These are phyloP conservation scores for Goniozus legneri DNA, from an alignment of 1,140 invertebrate species.

Conservation along the genomic window DNA sequence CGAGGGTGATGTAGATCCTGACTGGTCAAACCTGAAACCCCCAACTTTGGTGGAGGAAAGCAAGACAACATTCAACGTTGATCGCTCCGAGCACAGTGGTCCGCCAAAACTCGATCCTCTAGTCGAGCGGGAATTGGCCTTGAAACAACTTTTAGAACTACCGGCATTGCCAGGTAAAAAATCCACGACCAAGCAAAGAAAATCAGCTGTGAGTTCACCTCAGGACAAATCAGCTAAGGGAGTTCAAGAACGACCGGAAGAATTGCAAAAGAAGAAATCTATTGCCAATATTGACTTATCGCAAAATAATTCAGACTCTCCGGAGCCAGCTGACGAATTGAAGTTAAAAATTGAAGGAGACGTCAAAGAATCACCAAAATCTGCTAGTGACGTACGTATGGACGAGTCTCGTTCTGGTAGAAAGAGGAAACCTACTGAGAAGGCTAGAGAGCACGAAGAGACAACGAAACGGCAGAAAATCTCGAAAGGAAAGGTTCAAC, in stretches of 20 bases:
- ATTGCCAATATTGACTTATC: conserved; percentile 7
- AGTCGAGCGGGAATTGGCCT: conserved; percentile 53
- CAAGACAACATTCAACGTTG: conserved; percentile 6
- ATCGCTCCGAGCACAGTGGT: conserved; percentile 9
- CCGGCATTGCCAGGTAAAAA: conserved; percentile 37
- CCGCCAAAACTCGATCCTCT: conserved; percentile 44
- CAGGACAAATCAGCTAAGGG: neutral
- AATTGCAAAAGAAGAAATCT: conserved; percentile 4
- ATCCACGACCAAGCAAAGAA: conserved; percentile 20
- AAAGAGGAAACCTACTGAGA: conserved; percentile 49
- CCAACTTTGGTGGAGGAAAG: conserved; percentile 32
- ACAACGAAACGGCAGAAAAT: conserved; percentile 37
- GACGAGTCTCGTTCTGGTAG: conserved; percentile 48
- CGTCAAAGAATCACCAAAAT: conserved; percentile 3
- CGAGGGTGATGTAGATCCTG: conserved; percentile 53
- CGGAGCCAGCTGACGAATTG: conserved; percentile 7
- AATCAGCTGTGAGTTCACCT: conserved; percentile 2
- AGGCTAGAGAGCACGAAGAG: conserved; percentile 47
- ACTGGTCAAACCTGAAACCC: conserved; percentile 50
- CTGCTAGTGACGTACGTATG: conserved; percentile 8
- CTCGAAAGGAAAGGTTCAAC: conserved; percentile 22
- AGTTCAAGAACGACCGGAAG: neutral
- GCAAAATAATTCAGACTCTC: conserved; percentile 16
- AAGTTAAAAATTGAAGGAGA: conserved; percentile 7
- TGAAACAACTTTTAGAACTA: conserved; percentile 56